Conservation (phyloP, 1,140 invertebrate species). For the Drosophila serrata region DNA sequence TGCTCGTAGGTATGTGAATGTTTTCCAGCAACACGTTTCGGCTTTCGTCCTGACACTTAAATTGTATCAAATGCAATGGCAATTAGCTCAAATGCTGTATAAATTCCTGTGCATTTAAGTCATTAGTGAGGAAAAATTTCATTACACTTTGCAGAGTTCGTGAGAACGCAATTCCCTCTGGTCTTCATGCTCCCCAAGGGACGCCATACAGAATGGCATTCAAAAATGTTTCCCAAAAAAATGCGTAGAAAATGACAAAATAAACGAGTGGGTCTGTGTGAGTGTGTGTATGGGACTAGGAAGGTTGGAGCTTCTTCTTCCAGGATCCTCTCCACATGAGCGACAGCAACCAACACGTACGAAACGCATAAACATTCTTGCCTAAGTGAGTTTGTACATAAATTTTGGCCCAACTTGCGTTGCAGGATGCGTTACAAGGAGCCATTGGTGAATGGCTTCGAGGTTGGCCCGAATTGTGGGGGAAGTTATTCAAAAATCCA, state of each 20-base stretch:
- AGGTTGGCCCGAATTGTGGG: not conserved
- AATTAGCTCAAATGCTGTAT: slow-evolving; percentile 63
- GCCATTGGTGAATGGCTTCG: slow-evolving; percentile 17
- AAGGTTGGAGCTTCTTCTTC: not conserved
- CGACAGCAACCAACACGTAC: slow-evolving; percentile 77
- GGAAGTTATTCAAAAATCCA: slow-evolving; percentile 58
- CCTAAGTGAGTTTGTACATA: slow-evolving; percentile 82
- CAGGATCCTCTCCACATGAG: slow-evolving; percentile 54
- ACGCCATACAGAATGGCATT: slow-evolving; percentile 34
- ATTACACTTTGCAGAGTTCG: slow-evolving; percentile 58
- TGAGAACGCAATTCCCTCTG: slow-evolving; percentile 32
- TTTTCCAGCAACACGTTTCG: slow-evolving; percentile 13
- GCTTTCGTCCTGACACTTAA: slow-evolving; percentile 21
- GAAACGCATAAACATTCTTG: slow-evolving; percentile 83
- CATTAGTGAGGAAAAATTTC: slow-evolving; percentile 75
- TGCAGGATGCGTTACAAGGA: slow-evolving; percentile 63
- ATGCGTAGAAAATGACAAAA: slow-evolving; percentile 48
- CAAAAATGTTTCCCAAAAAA: slow-evolving; percentile 48
- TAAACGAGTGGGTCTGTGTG: slow-evolving; percentile 28
- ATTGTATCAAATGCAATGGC: slow-evolving; percentile 66
- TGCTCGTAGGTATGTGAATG: not conserved
- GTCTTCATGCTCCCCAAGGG: slow-evolving; percentile 28
- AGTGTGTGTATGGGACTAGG: not conserved
- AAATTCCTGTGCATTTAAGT: slow-evolving; percentile 78
- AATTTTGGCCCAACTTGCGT: slow-evolving; percentile 70